Conservation (phyloP, 2,797 vertebrate genomes). For the Propithecus deckenii region DNA sequence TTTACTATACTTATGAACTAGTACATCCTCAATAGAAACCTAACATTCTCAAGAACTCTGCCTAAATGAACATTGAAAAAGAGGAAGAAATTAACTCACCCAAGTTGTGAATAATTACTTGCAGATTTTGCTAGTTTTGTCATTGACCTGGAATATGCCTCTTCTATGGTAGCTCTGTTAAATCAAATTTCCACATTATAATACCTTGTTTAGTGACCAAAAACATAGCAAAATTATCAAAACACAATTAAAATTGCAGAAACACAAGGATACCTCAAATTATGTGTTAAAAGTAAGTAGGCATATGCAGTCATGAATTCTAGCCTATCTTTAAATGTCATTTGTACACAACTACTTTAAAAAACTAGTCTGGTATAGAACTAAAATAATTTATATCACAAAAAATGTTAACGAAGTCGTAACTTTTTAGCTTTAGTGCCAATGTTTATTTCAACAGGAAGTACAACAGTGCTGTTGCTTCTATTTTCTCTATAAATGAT, state of each 20-base stretch:
- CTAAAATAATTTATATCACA: not conserved
- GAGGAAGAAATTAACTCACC: constrained; percentile 87
- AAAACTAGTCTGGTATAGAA: constrained; percentile 22
- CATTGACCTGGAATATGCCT: constrained; percentile 97
- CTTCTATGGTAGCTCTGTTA: constrained; percentile 95
- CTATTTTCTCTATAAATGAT: not conserved
- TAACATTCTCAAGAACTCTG: constrained; percentile 39
- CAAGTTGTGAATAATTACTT: constrained; percentile 96
- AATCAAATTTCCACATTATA: constrained; percentile 68
- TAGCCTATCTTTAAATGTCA: not conserved
- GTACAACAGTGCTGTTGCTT: not conserved
- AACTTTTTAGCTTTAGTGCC: not conserved
- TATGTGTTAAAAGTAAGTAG: not conserved
- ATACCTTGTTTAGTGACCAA: constrained; percentile 51
- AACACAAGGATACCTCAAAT: not conserved
- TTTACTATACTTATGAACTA: not conserved
- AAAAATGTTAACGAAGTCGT: not conserved
- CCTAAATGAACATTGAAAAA: constrained; percentile 28
- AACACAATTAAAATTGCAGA: constrained; percentile 40
- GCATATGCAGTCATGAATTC: not conserved
- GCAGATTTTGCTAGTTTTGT: constrained; percentile 97
- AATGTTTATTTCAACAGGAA: not conserved
- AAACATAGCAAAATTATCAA: constrained; percentile 56
- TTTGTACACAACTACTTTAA: not conserved
- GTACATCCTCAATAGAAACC: not conserved